Base-by-base conservation (phyloP, 2,797 vertebrate genomes). In the Sylvia borin region DNA sequence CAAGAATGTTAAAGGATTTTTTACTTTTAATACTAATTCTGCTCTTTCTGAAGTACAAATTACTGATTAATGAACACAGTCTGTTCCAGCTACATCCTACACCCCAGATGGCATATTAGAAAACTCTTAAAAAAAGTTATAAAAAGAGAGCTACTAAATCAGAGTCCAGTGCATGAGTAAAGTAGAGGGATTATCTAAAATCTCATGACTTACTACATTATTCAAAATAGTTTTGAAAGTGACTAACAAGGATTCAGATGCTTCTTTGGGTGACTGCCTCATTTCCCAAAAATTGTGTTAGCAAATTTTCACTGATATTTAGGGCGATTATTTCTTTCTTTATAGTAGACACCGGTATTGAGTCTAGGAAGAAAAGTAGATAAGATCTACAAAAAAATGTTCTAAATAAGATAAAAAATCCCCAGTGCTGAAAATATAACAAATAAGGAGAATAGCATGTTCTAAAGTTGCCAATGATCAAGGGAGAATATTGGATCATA, bases 21-120 rank as follows among this genome's bases (percentile, higher is more conserved):
- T 78, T 93, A 85, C 43, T 92, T 95, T 66, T 90, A 91, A 81
- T 51, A 86, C 32, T 79, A 81, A 84, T 93, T 93, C 66, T 92
- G 51, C 34, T 73, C 73, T 88, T 73, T 84, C 83, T 90, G 64
- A 88, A 78, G 55, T 78, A 91, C 6, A 3, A 91, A 79, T 96
- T 93, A 90, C 79, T 92, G 94, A 95, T 93, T 94, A 96, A 96
- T 79, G 85, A 95, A 73, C 18, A 66, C 60, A 84, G 25, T 88
- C 94, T 94, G 92, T 94, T 95, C 85, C 82, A 95, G 36, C 31
- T 91, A 55, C 94, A 90, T 92, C 94, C 96, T 92, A 93, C 95
- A 85, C 40, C 73, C 93, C 95, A 96, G 96, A 96, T 92, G 95
- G 89, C 25, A 11, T 55, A 45, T 8, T 10, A 93, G 92, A 65